Evolutionary conservation across 2,888 invertebrate species (phyloP), one percentile per base, ranked within the genome.

Genomic region (Melipona beecheii): DNA sequence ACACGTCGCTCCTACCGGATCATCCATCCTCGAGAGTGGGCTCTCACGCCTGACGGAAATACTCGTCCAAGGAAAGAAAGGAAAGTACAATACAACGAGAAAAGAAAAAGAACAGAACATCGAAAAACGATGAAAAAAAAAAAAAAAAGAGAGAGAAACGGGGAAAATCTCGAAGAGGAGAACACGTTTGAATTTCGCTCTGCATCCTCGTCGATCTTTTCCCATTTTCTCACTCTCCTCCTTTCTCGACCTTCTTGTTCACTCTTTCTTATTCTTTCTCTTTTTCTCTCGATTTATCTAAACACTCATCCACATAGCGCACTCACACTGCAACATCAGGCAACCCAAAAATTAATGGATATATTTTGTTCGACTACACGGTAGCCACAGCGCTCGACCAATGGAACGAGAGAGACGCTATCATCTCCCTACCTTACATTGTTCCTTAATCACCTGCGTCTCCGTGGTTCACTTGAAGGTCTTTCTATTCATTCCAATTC

Each of bases 371-470:
- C 87, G 91, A 91, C 92, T 92, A 92, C 91, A 92, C 87, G 90
- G 92, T 92, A 92, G 92, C 89, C 92, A 91, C 83, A 86, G 83
- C 84, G 83, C 87, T 89, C 90, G 91, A 91, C 91, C 91, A 88
- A 90, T 88, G 87, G 85, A 88, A 89, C 88, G 89, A 90, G 89
- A 90, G 87, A 89, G 86, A 89, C 83, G 81, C 84, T 60, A 43
- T 80, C 72, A 83, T 86, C 81, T 75, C 78, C 80, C 83, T 80
- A 75, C 52, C 60, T 78, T 89, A 86, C 85, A 73, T 89, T 84
- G 73, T 78, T 82, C 78, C 86, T 86, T 77, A 77, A 70, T 78
- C 73, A 87, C 85, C 75, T 81, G 74, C 79, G 82, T 86, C 79
- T 86, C 81, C 85, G 83, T 83, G 88, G 78, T 86, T 79, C 75